phyloP scores from a whole-genome alignment of 1,140 invertebrate species.

The Centruroides vittatus region DNA sequence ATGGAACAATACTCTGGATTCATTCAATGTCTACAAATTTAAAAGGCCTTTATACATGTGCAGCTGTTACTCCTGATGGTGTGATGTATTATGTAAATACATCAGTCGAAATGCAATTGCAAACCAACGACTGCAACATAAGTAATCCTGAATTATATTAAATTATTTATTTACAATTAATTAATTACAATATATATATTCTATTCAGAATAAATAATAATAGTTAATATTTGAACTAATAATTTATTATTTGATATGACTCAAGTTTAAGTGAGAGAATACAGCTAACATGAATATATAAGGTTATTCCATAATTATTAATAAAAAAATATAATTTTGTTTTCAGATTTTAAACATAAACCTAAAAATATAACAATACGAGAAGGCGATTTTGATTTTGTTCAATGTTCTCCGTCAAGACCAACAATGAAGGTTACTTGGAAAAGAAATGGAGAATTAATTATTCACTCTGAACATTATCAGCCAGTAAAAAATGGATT shows the following conservation, averaged over 20 bases:
- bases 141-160: neutral
- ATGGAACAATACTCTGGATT: constrained; percentile 5
- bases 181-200: too few species aligned
- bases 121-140: neutral
- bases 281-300: too few species aligned
- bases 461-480: too few species aligned
- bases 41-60: constrained; percentile 7
- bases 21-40: constrained; percentile 8
- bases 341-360: neutral
- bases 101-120: neutral
- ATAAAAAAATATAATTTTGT: neutral
- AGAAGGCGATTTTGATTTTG: constrained; percentile 16
- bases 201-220: too few species aligned
- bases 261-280: too few species aligned
- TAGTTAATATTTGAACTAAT: too few species aligned
- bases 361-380: constrained; percentile 11
- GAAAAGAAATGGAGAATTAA: too few species aligned
- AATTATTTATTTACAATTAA: too few species aligned
- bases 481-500: constrained; percentile 10
- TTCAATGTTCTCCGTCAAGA: constrained; percentile 12
- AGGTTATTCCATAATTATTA: too few species aligned
- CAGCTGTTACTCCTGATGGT: neutral
- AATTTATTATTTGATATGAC: too few species aligned
- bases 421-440: too few species aligned
- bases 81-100: neutral